These are phyloP conservation scores for Morphnarchus princeps DNA, from an alignment of 2,113 vertebrate genomes.

Conservation along the genomic window DNA sequence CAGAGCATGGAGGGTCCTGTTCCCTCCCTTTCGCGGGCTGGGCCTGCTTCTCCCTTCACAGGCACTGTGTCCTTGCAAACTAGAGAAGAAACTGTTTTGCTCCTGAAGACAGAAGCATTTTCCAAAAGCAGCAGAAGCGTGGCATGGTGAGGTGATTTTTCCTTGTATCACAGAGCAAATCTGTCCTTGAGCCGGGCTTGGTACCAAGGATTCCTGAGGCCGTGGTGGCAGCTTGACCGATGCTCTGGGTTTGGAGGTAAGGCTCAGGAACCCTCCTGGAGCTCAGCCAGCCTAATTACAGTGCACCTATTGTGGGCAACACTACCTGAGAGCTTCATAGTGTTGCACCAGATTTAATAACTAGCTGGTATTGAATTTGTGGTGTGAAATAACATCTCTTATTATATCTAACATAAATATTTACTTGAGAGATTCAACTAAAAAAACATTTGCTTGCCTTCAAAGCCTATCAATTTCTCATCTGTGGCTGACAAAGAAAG, in stretches of 20 bases:
- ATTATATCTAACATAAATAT: conserved; percentile 56
- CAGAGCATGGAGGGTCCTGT: too few species aligned
- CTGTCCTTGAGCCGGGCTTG: not conserved
- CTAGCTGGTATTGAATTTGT: conserved; percentile 21
- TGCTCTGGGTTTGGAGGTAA: not conserved
- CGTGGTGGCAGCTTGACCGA: not conserved
- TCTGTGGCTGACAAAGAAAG: conserved; percentile 70
- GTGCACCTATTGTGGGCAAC: not conserved
- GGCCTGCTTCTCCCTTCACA: not conserved
- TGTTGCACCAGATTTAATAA: not conserved
- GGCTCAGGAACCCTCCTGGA: not conserved
- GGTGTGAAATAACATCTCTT: conserved; percentile 28
- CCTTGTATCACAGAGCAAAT: not conserved
- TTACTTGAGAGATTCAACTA: conserved; percentile 55
- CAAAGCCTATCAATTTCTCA: conserved; percentile 71
- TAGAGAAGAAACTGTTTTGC: not conserved
- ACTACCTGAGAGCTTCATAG: not conserved
- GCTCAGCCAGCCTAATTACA: not conserved
- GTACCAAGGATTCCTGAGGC: not conserved
- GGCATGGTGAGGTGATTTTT: not conserved
- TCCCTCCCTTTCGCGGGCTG: not conserved
- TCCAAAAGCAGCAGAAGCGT: not conserved
- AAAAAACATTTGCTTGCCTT: conserved; percentile 60
- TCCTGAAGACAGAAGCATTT: not conserved
- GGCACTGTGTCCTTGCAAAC: not conserved